A percentile compares a stretch with the other conserved stretches of the same genome.
phyloP scores from a whole-genome alignment of 2,113 vertebrate genomes.

The Anas platyrhynchos region DNA sequence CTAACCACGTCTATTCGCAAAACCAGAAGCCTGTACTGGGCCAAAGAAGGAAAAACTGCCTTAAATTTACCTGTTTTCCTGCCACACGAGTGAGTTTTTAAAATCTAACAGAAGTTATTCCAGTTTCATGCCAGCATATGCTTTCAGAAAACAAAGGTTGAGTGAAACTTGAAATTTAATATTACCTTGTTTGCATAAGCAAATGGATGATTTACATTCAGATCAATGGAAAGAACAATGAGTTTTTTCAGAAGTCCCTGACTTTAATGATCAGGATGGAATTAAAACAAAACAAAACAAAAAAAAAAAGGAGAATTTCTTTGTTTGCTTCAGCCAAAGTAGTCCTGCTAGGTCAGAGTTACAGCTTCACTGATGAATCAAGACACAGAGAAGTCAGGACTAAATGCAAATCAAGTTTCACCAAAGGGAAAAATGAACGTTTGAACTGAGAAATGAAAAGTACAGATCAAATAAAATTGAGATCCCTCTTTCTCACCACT shows the following conservation, averaged over 20 bases:
- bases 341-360: background rate
- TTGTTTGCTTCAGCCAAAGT: background rate
- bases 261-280: background rate
- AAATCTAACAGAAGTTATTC: background rate
- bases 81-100: background rate
- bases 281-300: background rate
- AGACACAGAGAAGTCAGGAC: background rate
- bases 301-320: too few relatives aligned
- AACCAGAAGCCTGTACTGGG: background rate
- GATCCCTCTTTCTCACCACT: background rate
- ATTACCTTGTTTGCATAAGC: background rate
- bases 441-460: background rate
- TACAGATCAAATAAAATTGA: background rate
- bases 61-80: background rate
- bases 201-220: background rate
- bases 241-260: background rate
- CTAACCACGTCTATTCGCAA: background rate
- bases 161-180: background rate
- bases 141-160: background rate
- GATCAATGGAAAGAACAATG: background rate
- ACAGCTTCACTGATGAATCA: background rate
- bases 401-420: background rate
- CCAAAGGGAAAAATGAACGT: background rate
- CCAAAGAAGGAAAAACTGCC: background rate
- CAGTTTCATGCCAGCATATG: background rate